Base-by-base conservation (phyloP, 1,140 invertebrate species). In the Drosophila jambulina region DNA sequence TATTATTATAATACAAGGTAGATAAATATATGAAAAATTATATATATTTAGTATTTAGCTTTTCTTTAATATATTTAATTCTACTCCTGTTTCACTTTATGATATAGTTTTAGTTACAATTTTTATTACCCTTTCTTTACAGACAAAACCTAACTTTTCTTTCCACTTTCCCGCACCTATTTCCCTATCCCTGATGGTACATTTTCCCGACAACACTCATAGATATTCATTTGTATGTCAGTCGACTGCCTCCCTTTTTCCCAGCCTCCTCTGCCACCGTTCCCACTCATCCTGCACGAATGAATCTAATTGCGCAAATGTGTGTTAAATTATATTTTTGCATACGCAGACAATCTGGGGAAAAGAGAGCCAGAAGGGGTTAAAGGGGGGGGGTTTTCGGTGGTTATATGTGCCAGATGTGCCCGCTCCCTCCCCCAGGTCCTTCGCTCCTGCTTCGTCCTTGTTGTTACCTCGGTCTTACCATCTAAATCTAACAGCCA, bases 251-350 rank as follows among this genome's bases (percentile, higher is more conserved):
- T 57, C 46, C 23, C 62, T 15, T 69, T 53, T 69, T 34, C 62
- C 58, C 46, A 43, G 53, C 40, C 45, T 61, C 38, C 8, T 23
- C 34, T 70, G 51, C 23, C 38, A 21, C 48, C 61, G 10, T 23
- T 62, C 23, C 58, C 70, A 54, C 56, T 77, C 63, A 40, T 79
- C 48, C 77, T 74, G 84, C 84, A 88, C 84, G 84, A 88, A 88
- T 88, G 85, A 88, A 90, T 88, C 81, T 88, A 88, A 88, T 88
- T 90, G 84, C 84, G 84, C 84, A 88, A 88, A 88, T 88, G 85
- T 88, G 84, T 88, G 84, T 88, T 88, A 88, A 88, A 88, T 88
- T 88, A 88, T 88, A 88, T 88, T 88, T 88, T 88, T 88, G 84
- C 84, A 88, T 88, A 90, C 84, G 69, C 85, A 87, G 80, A 87